Evolutionary conservation across 2,888 invertebrate genomes (phyloP).

Genomic region (Chrysolina oricalcia): DNA sequence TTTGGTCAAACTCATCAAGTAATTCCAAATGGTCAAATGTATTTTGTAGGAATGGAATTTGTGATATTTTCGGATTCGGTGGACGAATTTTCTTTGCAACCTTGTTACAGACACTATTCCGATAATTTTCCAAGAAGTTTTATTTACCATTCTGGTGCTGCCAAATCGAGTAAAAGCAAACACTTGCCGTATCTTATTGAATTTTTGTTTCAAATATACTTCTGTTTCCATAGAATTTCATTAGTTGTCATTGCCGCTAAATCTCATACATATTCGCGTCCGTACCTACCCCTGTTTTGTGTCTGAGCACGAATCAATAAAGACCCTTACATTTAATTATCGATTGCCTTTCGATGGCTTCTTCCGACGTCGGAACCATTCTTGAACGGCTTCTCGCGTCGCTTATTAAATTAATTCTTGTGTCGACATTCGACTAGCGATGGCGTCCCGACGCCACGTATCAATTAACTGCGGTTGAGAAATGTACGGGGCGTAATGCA

Average conservation of each 20-base stretch:
- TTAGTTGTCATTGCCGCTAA: neutral
- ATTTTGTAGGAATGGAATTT: no score
- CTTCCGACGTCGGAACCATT: slow-evolving; percentile 61
- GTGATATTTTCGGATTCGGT: no score
- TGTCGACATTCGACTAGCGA: slow-evolving; percentile 25
- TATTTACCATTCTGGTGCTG: no score
- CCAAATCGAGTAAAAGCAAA: no score
- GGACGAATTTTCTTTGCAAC: no score
- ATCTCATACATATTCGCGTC: neutral
- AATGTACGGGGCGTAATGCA: neutral
- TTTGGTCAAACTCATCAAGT: no score
- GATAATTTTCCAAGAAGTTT: no score
- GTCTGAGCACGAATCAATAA: slow-evolving; percentile 22
- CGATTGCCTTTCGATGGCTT: slow-evolving; percentile 59
- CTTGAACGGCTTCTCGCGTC: slow-evolving; percentile 62
- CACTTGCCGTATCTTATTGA: no score
- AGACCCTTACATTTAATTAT: slow-evolving; percentile 57
- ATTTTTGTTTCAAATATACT: neutral
- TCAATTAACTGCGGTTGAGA: neutral
- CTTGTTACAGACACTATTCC: no score
- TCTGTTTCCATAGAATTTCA: neutral
- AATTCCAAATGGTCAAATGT: no score
- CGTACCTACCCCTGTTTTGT: neutral
- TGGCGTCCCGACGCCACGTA: slow-evolving; percentile 33
- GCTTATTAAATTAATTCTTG: slow-evolving; percentile 65